phyloP scores from a whole-genome alignment of 2,888 invertebrate genomes.

The Biston betularia region DNA sequence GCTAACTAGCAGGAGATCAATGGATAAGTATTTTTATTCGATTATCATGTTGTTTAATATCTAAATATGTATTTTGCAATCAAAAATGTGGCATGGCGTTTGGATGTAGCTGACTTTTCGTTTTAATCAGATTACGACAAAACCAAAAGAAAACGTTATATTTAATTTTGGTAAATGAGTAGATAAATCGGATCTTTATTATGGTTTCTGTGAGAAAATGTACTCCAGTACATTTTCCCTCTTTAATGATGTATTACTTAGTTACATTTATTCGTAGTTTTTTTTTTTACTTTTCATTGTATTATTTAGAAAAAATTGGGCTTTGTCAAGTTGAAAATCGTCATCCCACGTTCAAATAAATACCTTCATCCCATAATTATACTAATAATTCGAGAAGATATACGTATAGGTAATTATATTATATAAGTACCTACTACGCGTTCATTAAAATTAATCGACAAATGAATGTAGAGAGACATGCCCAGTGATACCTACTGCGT shows the following conservation, averaged over 20 bases:
- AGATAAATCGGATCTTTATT: no score
- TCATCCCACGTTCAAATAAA: neutral
- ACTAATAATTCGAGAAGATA: neutral
- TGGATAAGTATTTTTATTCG: slow-evolving; percentile 4
- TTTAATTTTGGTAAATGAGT: no score
- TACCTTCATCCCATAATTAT: neutral
- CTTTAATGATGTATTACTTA: no score
- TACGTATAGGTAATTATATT: slow-evolving; percentile 14
- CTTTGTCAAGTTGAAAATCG: slow-evolving; percentile 1
- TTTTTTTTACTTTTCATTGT: no score
- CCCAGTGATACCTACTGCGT: slow-evolving; percentile 49
- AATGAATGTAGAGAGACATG: slow-evolving; percentile 45
- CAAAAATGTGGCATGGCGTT: no score
- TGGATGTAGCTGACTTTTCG: no score
- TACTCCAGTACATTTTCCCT: no score
- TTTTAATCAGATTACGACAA: no score
- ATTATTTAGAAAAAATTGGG: neutral
- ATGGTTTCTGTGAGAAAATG: no score
- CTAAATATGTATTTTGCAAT: no score
- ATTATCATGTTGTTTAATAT: neutral
- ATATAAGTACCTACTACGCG: slow-evolving; percentile 48
- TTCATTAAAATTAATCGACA: slow-evolving; percentile 54
- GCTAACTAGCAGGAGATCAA: slow-evolving; percentile 15
- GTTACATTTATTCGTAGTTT: no score
- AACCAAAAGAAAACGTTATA: no score